A percentile compares a stretch with the other conserved stretches of the same genome.
phyloP scores from a whole-genome alignment of 2,888 invertebrate species.

The Tipula unca region DNA sequence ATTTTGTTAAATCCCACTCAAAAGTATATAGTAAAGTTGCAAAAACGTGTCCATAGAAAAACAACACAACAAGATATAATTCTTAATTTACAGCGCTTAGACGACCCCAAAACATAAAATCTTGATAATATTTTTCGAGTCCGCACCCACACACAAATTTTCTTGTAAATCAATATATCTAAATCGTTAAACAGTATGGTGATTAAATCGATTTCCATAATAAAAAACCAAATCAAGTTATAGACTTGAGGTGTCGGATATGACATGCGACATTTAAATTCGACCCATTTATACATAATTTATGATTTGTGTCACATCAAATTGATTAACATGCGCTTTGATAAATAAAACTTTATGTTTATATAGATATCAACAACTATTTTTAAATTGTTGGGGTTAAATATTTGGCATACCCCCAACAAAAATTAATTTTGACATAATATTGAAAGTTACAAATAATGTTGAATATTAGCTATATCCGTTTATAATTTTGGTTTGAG shows the following conservation, averaged over 20 bases:
- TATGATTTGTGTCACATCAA: too few relatives aligned
- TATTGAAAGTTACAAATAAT: neutral
- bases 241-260: too few relatives aligned
- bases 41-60: too few relatives aligned
- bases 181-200: neutral
- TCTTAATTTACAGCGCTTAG: neutral
- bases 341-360: too few relatives aligned
- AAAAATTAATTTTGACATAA: neutral
- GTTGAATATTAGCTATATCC: neutral
- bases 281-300: too few relatives aligned
- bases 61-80: too few relatives aligned
- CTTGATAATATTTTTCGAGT: neutral
- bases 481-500: neutral
- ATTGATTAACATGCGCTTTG: too few relatives aligned
- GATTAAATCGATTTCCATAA: neutral
- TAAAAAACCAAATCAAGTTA: too few relatives aligned
- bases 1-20: too few relatives aligned
- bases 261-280: too few relatives aligned
- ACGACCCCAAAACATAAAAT: neutral
- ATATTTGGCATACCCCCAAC: neutral
- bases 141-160: neutral
- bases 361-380: neutral
- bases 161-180: neutral
- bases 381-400: neutral
- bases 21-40: too few relatives aligned